Base-by-base conservation (phyloP, 2,888 invertebrate species). In the Vannuccia rotundouncinata region DNA sequence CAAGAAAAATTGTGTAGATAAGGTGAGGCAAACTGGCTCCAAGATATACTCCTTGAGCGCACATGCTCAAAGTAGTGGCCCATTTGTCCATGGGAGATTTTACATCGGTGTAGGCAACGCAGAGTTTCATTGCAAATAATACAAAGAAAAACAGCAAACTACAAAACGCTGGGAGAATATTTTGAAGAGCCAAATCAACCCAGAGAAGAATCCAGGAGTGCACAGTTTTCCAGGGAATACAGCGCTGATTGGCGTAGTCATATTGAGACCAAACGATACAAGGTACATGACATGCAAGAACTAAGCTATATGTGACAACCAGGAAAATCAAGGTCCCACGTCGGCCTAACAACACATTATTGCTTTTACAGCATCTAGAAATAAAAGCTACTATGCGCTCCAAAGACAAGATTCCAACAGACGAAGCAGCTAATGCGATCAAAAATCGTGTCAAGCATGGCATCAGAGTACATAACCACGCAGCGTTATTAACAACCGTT, bases 1-100 rank as follows among this genome's bases (percentile, higher is more conserved):
- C 2, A 2, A 66, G 66, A 66, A 66, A 22, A 66, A 5, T 27
- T 22, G 2, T 66, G 66, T 66, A 66, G 25, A 22, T 22, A 17
- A 66, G 66, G 22, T 66, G 66, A 27, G 66, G 66, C 25, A 66
- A 22, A 27, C 66, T 66, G 17, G 66, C 66, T 5, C 2, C 66
- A 22, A 66, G 66, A 27, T 66, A 66, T 2, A 66, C 17, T 66
- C 22, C 10, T 27, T 66, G 66, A 22, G 66, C 66, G 25, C 66
- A 66, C 66, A 66, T 5, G 5, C 22, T 66, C 10, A 66, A 22
- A 5, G 66, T 66, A n/a, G 66, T 66, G 22, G 66, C 66, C 66
- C 66, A 66, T 27, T 66, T 66, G 66, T 66, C 66, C 66, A 66
- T 5, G 5, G 66, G 66, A 66, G 66, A 66, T 22, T 66, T 66